Base-by-base conservation (phyloP, 2,888 invertebrate genomes). In the Xanthorhoe designata region DNA sequence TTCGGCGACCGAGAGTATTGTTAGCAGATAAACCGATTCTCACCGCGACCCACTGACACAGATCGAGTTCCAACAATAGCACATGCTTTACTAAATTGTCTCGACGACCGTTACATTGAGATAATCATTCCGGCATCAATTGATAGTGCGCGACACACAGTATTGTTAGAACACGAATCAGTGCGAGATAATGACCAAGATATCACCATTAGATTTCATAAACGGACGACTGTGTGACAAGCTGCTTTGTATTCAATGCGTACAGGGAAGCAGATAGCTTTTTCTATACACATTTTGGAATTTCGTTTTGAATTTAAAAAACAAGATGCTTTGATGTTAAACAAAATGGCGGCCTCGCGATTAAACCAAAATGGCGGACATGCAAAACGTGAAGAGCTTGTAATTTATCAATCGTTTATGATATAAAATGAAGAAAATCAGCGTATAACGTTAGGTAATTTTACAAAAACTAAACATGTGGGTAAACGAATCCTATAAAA, bases 21-120 rank as follows among this genome's bases (percentile, higher is more conserved):
- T 78, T 76, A 75, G 68, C 72, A 63, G 66, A 70, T 69, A 68
- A 61, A 59, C 68, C 64, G 68, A 75, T 77, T 75, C 75, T 74
- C 75, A 75, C 73, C 71, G 75, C 76, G 76, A 76, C 81, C 80
- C 76, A 78, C 73, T 79, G 76, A 78, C 83, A 80, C 78, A 75
- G 75, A 68, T 69, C 76, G 71, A 72, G 78, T 77, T 77, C 77
- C 75, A 79, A 78, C 72, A 69, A 75, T 70, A 72, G 60, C 71
- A 73, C 70, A 76, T 73, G 65, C 24, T 53, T 68, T 74, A 75
- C 67, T 72, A 54, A 73, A 70, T 74, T 72, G 58, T 71, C 59
- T 24, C 66, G 68, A 70, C 68, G 69, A 61, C 66, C 61, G 68
- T 72, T 70, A 68, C 24, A 64, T 52, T 69, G 29, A 45, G 68